These are phyloP conservation scores for Hemitrygon akajei DNA, from an alignment of 2,797 vertebrate species.

Conservation along the genomic window DNA sequence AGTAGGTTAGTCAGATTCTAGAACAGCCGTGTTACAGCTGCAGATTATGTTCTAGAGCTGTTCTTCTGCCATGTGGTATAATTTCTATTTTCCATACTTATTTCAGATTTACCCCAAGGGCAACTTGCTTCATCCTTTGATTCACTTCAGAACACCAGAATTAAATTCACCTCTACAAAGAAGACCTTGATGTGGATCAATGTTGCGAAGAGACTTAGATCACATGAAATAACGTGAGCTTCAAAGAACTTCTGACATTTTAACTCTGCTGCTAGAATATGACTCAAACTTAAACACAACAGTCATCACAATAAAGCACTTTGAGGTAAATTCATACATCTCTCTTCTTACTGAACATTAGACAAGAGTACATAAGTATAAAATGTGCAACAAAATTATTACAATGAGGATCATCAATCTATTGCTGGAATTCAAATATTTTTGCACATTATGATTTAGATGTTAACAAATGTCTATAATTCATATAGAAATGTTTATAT, in stretches of 20 bases:
- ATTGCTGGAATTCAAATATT: constrained; percentile 13
- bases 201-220: not conserved
- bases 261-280: not conserved
- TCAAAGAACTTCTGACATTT: not conserved
- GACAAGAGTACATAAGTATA: not conserved
- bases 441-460: constrained; percentile 1
- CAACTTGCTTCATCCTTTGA: too few species aligned
- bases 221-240: not conserved
- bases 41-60: too few species aligned
- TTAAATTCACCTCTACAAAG: not conserved
- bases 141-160: not conserved
- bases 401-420: constrained; percentile 17
- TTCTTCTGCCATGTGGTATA: not conserved
- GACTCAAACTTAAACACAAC: not conserved
- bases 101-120: not conserved
- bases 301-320: constrained; percentile 10
- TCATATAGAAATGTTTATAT: not conserved
- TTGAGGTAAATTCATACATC: not conserved
- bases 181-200: not conserved
- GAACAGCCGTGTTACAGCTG: not conserved
- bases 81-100: not conserved
- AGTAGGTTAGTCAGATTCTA: not conserved
- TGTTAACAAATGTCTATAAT: not conserved
- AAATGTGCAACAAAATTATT: constrained; percentile 11
- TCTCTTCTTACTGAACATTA: not conserved